Percentiles rank a stretch among this genome's conserved stretches.
Evolutionary conservation across 1,140 invertebrate species (phyloP).

Genomic region (Dolichoris vasculosae): DNA sequence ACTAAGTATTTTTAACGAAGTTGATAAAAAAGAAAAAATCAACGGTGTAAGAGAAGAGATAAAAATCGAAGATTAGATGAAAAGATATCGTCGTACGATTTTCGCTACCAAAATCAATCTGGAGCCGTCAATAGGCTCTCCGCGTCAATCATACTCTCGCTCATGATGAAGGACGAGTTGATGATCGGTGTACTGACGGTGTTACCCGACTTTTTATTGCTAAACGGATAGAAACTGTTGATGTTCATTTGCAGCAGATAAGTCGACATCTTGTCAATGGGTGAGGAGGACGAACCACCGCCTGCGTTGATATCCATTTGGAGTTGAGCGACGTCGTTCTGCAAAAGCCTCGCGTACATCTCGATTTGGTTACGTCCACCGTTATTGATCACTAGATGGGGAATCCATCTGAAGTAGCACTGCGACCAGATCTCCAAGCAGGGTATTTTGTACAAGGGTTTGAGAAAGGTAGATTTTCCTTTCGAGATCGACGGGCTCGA

Average conservation of each 20-base stretch:
- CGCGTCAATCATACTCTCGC: slow-evolving; percentile 69
- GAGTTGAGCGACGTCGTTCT: slow-evolving; percentile 77
- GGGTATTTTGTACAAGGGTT: slow-evolving; percentile 76
- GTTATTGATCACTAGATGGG: slow-evolving; percentile 85
- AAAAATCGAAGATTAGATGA: not conserved
- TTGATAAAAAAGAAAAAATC: not conserved
- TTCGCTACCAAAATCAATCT: slow-evolving; percentile 60
- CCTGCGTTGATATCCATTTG: slow-evolving; percentile 62
- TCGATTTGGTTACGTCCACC: slow-evolving; percentile 84
- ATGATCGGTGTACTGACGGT: slow-evolving; percentile 70
- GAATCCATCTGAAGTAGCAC: slow-evolving; percentile 92
- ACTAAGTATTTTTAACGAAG: not conserved
- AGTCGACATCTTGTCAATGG: slow-evolving; percentile 63
- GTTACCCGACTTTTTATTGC: slow-evolving; percentile 66
- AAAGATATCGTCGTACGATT: not conserved
- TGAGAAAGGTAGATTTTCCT: slow-evolving; percentile 63
- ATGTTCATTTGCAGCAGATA: slow-evolving; percentile 68
- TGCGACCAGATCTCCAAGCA: slow-evolving; percentile 88
- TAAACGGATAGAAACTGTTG: slow-evolving; percentile 73
- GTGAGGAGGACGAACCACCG: slow-evolving; percentile 53
- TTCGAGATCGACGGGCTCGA: slow-evolving; percentile 32
- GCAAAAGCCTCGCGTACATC: slow-evolving; percentile 75
- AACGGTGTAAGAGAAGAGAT: not conserved
- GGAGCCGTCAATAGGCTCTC: slow-evolving; percentile 68
- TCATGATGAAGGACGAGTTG: slow-evolving; percentile 68